Conservation (phyloP, 1,140 invertebrate species). For the Delia radicum region DNA sequence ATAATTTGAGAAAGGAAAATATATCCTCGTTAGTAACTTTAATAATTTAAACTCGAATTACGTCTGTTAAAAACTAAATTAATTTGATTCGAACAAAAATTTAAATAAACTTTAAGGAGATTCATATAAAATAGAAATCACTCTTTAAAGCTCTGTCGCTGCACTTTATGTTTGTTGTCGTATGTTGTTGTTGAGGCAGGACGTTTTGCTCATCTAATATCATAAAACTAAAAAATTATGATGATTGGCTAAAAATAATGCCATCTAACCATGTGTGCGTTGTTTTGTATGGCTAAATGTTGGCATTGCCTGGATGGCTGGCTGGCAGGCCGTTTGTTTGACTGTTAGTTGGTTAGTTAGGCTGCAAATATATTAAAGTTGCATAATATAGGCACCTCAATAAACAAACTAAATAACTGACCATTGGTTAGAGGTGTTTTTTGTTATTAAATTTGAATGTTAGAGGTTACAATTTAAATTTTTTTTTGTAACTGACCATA, state of each 20-base stretch:
- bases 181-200: neutral
- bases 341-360: no score
- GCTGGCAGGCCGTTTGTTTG: no score
- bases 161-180: neutral
- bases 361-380: no score
- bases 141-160: no score
- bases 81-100: no score
- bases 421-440: neutral
- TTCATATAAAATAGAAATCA: no score
- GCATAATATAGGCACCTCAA: no score
- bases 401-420: neutral
- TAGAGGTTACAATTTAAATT: conserved; percentile 16
- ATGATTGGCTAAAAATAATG: conserved; percentile 22
- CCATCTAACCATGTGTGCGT: neutral
- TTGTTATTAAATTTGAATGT: conserved; percentile 3
- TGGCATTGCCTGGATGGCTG: neutral
- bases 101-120: no score
- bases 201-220: neutral
- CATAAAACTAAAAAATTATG: conserved; percentile 21
- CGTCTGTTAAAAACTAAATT: no score
- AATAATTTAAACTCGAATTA: no score
- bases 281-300: neutral
- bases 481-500: neutral
- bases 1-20: no score
- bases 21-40: no score